phyloP scores from a whole-genome alignment of 2,113 vertebrate species.

The Phodopus roborovskii region DNA sequence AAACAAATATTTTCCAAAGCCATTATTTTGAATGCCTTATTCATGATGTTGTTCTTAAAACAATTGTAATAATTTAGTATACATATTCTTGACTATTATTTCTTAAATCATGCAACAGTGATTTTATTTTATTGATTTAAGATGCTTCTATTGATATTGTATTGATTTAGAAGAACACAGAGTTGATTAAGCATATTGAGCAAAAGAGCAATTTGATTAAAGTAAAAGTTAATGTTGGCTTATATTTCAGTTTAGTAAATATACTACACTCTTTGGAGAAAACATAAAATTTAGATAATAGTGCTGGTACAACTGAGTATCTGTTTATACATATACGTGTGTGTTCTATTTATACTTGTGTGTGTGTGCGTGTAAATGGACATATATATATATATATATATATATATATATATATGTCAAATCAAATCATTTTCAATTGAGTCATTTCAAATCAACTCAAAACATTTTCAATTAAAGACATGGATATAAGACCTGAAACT shows the following conservation, averaged over 20 bases:
- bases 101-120: neutral
- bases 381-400: neutral
- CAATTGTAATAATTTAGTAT: neutral
- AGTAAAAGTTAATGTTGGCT: neutral
- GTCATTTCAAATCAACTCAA: neutral
- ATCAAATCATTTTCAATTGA: neutral
- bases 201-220: neutral
- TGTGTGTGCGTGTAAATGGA: too few species aligned
- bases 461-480: neutral
- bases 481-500: neutral
- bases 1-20: neutral
- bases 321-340: neutral
- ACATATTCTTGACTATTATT: neutral
- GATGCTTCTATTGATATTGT: neutral
- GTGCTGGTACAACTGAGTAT: neutral
- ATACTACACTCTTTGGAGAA: neutral
- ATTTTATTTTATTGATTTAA: neutral
- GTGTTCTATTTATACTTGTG: rapidly evolving
- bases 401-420: neutral
- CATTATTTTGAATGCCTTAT: neutral
- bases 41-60: neutral
- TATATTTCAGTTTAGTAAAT: neutral
- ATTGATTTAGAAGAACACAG: neutral
- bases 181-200: neutral
- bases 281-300: neutral